Evolutionary conservation across 2,113 vertebrate genomes (phyloP).

Genomic region (Irena cyanogastra): DNA sequence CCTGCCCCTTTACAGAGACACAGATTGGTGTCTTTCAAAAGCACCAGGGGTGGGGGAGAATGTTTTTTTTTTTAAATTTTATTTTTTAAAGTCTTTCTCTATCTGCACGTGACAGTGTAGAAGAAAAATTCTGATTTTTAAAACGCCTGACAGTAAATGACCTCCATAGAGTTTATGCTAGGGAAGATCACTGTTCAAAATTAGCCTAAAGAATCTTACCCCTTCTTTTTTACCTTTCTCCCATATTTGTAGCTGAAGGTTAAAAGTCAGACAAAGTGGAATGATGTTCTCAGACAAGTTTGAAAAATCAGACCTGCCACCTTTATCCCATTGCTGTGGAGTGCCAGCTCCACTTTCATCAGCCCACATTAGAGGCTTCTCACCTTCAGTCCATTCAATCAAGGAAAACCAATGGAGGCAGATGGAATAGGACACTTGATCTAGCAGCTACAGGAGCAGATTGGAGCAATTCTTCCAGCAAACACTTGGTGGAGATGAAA

Average conservation of each 20-base stretch:
- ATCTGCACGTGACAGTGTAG: background rate
- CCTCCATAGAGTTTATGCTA: background rate
- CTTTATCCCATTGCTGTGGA: background rate
- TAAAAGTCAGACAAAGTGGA: background rate
- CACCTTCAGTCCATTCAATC: background rate
- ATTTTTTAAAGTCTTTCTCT: background rate
- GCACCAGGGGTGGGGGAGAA: accelerated
- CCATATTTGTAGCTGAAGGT: background rate
- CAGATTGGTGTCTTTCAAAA: background rate
- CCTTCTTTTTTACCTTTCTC: background rate
- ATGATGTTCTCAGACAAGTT: background rate
- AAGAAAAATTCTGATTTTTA: background rate
- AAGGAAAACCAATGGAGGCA: background rate
- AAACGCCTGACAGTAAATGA: background rate
- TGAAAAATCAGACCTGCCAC: slow-evolving; percentile 16
- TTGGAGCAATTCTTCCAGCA: background rate
- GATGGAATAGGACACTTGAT: background rate
- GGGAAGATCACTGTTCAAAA: background rate
- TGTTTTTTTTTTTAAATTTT: background rate
- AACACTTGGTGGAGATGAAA: background rate
- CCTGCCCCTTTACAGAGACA: background rate
- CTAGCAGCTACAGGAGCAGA: background rate
- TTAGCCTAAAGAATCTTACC: background rate
- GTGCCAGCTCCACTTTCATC: background rate
- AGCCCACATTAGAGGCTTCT: background rate